Conservation (phyloP, 2,888 invertebrate species). For the Mesochorus sp. region DNA sequence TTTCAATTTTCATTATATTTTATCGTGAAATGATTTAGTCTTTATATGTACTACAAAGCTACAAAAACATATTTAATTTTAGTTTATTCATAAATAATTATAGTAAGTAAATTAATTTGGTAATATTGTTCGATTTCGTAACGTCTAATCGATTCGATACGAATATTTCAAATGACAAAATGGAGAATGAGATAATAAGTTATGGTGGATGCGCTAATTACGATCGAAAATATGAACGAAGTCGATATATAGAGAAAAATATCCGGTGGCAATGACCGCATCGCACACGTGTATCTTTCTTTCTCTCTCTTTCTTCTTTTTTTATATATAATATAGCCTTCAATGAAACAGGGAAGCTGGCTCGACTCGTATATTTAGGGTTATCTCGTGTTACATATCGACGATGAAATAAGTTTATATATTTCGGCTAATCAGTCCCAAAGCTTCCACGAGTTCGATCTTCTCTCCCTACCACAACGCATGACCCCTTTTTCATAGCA, state of each 20-base stretch:
- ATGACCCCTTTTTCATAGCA: not conserved
- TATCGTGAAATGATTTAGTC: no score
- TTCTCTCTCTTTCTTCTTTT: not conserved
- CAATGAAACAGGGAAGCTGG: conserved; percentile 40
- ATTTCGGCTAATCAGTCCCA: conserved; percentile 77
- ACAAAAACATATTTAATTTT: no score
- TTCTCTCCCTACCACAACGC: conserved; percentile 57
- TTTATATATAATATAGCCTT: not conserved
- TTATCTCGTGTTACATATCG: conserved; percentile 77
- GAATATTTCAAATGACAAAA: no score
- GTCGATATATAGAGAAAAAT: conserved; percentile 49
- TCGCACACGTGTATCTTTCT: no score
- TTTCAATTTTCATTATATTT: no score
- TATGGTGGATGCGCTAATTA: not conserved
- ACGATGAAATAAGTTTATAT: conserved; percentile 78
- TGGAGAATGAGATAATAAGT: conserved; percentile 1
- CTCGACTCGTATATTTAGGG: conserved; percentile 37
- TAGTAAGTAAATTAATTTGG: no score
- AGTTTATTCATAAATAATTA: no score
- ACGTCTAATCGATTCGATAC: no score
- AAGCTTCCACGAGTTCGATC: conserved; percentile 58
- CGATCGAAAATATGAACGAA: not conserved
- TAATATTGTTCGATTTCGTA: no score
- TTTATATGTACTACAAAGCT: no score
- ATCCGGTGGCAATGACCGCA: conserved; percentile 58